Evolutionary conservation across 2,113 vertebrate species (phyloP).

Genomic region (Siphamia tubifer): DNA sequence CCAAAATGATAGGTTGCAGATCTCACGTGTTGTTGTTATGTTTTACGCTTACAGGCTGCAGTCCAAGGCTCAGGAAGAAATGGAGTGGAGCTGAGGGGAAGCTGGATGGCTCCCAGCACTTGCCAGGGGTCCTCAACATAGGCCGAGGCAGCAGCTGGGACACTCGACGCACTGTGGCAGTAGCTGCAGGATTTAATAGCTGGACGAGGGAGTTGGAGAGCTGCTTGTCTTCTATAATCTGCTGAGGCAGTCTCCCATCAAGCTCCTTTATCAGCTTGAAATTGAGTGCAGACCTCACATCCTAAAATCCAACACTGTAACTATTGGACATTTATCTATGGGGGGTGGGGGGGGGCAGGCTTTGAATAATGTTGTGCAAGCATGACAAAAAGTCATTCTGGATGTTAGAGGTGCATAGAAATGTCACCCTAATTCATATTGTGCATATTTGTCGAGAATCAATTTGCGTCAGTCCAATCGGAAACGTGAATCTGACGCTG

Average conservation of each 20-base stretch:
- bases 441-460: background rate
- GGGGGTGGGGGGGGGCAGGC: background rate
- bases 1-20: background rate
- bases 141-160: conserved; percentile 20
- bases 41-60: background rate
- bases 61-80: background rate
- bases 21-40: background rate
- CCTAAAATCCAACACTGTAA: background rate
- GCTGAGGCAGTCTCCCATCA: background rate
- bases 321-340: background rate
- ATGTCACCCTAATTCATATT: background rate
- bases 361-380: background rate
- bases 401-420: background rate
- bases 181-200: background rate
- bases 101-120: background rate
- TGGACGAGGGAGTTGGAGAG: background rate
- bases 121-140: conserved; percentile 11
- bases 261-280: background rate
- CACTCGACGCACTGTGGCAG: background rate
- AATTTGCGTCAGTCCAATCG: background rate
- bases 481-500: background rate
- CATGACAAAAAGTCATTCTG: background rate
- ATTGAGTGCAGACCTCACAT: too few species aligned
- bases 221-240: background rate
- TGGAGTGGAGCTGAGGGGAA: background rate